A percentile compares a stretch with the other conserved stretches of the same genome.
phyloP scores from a whole-genome alignment of 2,888 invertebrate genomes.

The Mimachlamys varia region DNA sequence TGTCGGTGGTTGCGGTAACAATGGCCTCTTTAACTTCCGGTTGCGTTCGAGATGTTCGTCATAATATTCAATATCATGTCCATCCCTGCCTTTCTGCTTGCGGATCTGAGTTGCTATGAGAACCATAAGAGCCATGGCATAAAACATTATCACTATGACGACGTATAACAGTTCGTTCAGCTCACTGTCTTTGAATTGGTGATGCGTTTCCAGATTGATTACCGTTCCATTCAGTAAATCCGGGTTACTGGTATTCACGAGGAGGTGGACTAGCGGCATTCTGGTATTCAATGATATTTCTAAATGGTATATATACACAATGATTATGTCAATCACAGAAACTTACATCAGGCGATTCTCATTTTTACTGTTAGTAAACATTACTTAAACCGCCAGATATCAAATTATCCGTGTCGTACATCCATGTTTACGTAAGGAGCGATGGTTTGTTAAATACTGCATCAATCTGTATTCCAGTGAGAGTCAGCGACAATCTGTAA shows the following conservation, averaged over 20 bases:
- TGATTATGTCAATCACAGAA: neutral
- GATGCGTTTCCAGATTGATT: conserved; percentile 40
- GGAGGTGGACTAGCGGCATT: conserved; percentile 47
- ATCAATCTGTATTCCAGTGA: neutral
- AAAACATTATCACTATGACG: conserved; percentile 77
- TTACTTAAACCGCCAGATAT: too few relatives aligned
- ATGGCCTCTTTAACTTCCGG: conserved; percentile 61
- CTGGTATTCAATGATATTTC: neutral
- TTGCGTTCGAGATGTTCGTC: conserved; percentile 75
- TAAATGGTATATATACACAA: neutral
- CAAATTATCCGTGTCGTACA: too few relatives aligned
- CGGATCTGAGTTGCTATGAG: conserved; percentile 75
- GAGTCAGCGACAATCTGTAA: neutral
- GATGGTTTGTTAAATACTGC: too few relatives aligned
- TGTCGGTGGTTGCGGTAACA: neutral
- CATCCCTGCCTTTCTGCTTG: conserved; percentile 66
- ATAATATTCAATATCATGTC: conserved; percentile 75
- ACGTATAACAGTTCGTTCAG: conserved; percentile 76
- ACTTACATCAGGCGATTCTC: neutral
- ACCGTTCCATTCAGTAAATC: conserved; percentile 46
- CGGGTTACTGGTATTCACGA: conserved; percentile 47
- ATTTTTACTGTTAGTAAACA: neutral
- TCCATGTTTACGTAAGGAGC: too few relatives aligned
- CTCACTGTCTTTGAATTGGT: conserved; percentile 71
- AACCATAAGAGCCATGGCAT: conserved; percentile 76